Base-by-base conservation (phyloP, 2,113 vertebrate species). In the Nematolebias whitei region DNA sequence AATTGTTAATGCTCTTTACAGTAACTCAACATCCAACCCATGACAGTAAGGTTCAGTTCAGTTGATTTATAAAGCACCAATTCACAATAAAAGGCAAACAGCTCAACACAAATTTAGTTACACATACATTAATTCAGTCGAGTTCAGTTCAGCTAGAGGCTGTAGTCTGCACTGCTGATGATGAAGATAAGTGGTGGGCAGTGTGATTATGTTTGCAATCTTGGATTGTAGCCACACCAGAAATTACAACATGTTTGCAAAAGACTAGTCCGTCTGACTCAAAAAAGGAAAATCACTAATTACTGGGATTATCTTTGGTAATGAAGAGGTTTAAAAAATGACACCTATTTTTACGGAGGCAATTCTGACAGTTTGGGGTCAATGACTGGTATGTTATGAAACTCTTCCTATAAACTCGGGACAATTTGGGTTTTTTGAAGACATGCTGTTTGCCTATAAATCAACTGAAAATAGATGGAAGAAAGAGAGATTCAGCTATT, bases 221-320 rank as follows among this genome's bases (percentile, higher is more conserved):
- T 71, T 40, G 18, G 53, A 53, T 64, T 72, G 63, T 53, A 29
- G 39, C 5, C 40, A 35, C 52, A 63, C 55, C 0, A 1, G 19
- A 45, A 63, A 49, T 40, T 53, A 26, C 71, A 64, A 67, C 15
- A 61, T 54, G 45, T 72, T 66, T 47, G 63, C 48, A 81, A 78
- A 76, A 66, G 80, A 79, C 68, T 50, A 71, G 78, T 82, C 66
- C 76, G 73, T 71, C 65, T 69, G 29, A 68, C 44, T 75, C 75
- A 45, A 58, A 71, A 58, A 59, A 52, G 24, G 4, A 14, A 52
- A 45, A 14, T 45, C 26, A 2, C 44, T 15, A 16, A 29, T 47
- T 66, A 62, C 48, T 45, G 56, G 18, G 18, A 24, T 9, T 0
- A 19, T 56, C 58, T 23, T 4, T 19, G 13, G 10, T 38, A 56